Evolutionary conservation across 2,888 invertebrate species (phyloP).

Genomic region (Cylindroiulus punctatus): DNA sequence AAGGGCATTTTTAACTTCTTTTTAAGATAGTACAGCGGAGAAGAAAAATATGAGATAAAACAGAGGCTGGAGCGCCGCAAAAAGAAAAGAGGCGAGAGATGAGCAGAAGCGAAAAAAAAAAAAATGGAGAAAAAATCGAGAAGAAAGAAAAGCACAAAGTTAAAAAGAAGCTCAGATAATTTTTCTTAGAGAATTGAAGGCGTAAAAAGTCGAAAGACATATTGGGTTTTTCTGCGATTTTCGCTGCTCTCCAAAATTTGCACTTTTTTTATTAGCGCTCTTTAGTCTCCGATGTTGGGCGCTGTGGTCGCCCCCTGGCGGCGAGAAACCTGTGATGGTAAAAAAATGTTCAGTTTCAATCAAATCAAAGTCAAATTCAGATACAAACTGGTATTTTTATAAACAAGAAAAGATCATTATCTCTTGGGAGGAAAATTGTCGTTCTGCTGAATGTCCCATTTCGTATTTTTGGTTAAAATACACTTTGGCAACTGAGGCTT

Average conservation of each 20-base stretch:
- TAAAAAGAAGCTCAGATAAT: neutral
- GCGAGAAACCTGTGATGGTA: too few species aligned
- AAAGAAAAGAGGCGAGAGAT: conserved; percentile 19
- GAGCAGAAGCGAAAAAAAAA: neutral
- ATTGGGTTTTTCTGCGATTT: neutral
- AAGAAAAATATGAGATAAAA: conserved; percentile 37
- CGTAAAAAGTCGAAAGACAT: conserved; percentile 14
- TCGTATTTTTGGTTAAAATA: too few species aligned
- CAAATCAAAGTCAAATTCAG: too few species aligned
- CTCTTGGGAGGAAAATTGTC: too few species aligned
- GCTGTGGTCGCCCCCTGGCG: too few species aligned
- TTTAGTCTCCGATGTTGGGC: too few species aligned
- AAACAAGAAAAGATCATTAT: too few species aligned
- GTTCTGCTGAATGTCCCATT: too few species aligned
- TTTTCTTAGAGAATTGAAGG: conserved; percentile 24
- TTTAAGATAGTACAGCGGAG: conserved; percentile 21
- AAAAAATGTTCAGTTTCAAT: too few species aligned
- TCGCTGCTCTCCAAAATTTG: neutral
- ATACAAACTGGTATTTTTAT: too few species aligned
- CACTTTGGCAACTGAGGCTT: too few species aligned
- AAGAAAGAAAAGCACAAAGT: neutral
- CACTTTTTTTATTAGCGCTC: neutral
- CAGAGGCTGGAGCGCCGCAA: conserved; percentile 26
- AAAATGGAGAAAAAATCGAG: neutral
- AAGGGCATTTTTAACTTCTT: conserved; percentile 22